Percentiles rank a stretch among this genome's conserved stretches.
These are phyloP conservation scores for Leptothorax acervorum DNA, from an alignment of 2,888 invertebrate species.

Conservation along the genomic window DNA sequence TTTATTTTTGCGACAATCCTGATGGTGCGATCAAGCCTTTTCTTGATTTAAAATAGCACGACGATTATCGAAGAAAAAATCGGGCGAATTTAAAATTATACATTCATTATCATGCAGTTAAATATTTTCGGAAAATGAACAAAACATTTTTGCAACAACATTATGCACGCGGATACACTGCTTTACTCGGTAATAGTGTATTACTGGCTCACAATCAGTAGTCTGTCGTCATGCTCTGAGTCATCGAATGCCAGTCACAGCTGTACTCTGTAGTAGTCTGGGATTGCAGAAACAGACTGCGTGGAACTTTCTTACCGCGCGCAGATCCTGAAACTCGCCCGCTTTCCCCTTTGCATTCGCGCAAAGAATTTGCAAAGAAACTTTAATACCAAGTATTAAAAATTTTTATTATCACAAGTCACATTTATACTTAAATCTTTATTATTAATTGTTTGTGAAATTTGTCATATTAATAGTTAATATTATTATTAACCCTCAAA, in stretches of 20 bases:
- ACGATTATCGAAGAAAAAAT: background rate
- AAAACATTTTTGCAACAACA: background rate
- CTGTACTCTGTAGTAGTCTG: constrained; percentile 50
- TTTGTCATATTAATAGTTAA: background rate
- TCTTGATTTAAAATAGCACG: background rate
- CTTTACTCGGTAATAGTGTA: constrained; percentile 29
- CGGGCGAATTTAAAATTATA: background rate
- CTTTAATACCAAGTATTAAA: background rate
- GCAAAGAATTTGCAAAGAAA: background rate
- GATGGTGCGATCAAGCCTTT: background rate
- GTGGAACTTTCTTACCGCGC: constrained; percentile 26
- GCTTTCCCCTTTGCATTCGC: background rate
- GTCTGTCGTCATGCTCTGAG: constrained; percentile 76
- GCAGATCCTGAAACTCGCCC: background rate
- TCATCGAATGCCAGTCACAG: constrained; percentile 71
- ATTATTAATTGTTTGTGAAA: background rate
- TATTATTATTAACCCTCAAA: background rate
- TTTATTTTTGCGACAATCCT: background rate
- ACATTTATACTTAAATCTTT: background rate
- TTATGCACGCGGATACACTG: constrained; percentile 53
- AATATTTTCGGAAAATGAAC: background rate
- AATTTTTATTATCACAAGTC: background rate
- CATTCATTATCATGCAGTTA: background rate
- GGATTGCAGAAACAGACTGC: constrained; percentile 67
- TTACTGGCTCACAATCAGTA: constrained; percentile 55